Evolutionary conservation across 2,113 vertebrate species (phyloP).

Genomic region (Brachyistius frenatus): DNA sequence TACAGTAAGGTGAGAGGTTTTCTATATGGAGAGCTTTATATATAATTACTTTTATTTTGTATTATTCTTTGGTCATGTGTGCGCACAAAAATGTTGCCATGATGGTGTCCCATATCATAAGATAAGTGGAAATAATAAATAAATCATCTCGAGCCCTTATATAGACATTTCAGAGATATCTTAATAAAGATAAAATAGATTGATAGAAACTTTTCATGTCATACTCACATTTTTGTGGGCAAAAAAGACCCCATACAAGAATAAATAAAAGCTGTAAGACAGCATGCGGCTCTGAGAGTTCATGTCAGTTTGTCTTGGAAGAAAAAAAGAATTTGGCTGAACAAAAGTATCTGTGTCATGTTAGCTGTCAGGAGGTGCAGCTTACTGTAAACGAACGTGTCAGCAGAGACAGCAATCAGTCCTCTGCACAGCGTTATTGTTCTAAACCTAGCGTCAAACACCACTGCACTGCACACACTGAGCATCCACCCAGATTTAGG

Average conservation of each 20-base stretch:
- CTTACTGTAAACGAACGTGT: neutral
- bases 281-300: neutral
- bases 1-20: too few species aligned
- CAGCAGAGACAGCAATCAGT: slow-evolving; percentile 6
- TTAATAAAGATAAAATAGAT: too few species aligned
- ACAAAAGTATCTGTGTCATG: neutral
- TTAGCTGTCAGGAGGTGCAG: neutral
- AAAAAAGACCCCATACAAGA: neutral
- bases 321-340: neutral
- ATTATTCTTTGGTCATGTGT: too few species aligned
- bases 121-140: too few species aligned
- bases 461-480: neutral
- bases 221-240: too few species aligned
- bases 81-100: too few species aligned
- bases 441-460: slow-evolving; percentile 7
- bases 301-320: neutral
- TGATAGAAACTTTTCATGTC: too few species aligned
- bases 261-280: neutral
- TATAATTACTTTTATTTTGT: too few species aligned
- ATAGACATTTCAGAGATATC: too few species aligned
- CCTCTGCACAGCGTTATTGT: slow-evolving; percentile 9
- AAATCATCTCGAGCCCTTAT: too few species aligned
- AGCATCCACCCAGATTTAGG: neutral
- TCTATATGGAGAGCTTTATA: too few species aligned
- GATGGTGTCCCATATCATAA: too few species aligned